Evolutionary conservation across 2,888 invertebrate genomes (phyloP), one percentile per base, ranked within the genome.

Genomic region (Drosophila nigricruria): DNA sequence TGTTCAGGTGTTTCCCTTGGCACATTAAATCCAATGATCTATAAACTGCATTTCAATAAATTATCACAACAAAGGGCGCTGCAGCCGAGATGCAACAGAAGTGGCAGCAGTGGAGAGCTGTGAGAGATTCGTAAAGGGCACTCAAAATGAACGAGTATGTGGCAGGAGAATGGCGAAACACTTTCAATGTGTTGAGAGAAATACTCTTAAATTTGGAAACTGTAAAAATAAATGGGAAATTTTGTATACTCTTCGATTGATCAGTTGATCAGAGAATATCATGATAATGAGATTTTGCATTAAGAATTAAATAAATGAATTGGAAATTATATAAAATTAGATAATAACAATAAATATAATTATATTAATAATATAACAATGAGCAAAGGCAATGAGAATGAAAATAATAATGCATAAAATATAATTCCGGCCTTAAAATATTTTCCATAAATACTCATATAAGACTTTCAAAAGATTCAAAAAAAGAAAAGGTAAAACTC

Each of bases 1-100:
- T 58, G 53, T 66, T 77, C 82, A 88, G 82, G 77, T 30, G 47
- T 60, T 68, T 30, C 40, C 38, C 45, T 45, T 49, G n/a, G 40
- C 43, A 47, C 50, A 67, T 62, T 47, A 62, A 58, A 47, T 9
- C 38, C 67, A 54, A 74, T 61, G 68, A 70, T 82, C 77, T 73
- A 82, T 70, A 82, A 82, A 77, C 58, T 82, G 71, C 78, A 85
- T 86, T 88, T 82, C 77, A 80, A 77, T 83, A 85, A 88, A 88
- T 80, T 65, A 71, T 67, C 70, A 72, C 80, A 88, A 70, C 71
- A 72, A 85, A 82, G 73, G 60, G 64, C 18, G 43, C 18, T 38
- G 56, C 68, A 66, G 69, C 52, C 63, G 57, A 66, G 67, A 58
- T 49, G 23, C 18, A 52, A 14, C 58, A 49, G 30, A 43, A 25